A percentile compares a stretch with the other conserved stretches of the same genome.
Conservation (phyloP, 1,140 invertebrate species). For the Pseudomyrmex sp. region DNA sequence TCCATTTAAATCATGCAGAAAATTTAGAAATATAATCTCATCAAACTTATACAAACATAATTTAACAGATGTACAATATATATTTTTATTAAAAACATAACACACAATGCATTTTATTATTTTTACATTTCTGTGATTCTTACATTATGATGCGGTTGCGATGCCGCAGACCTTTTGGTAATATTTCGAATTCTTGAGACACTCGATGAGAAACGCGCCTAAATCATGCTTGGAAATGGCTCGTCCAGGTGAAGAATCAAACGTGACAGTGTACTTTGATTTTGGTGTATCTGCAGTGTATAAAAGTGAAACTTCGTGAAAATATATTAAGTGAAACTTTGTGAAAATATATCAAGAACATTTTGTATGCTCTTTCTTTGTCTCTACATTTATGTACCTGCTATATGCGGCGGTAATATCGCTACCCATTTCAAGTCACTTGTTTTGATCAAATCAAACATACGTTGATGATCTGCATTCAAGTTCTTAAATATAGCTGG, state of each 20-base stretch:
- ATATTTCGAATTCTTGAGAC: slow-evolving; percentile 88
- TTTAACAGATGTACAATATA: slow-evolving; percentile 29
- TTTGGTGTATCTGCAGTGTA: slow-evolving; percentile 86
- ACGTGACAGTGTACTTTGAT: slow-evolving; percentile 86
- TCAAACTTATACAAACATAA: slow-evolving; percentile 8
- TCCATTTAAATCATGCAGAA: slow-evolving; percentile 4
- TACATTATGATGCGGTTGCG: slow-evolving; percentile 73
- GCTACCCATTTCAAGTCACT: slow-evolving; percentile 91
- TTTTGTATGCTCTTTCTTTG: not conserved
- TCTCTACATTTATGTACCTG: slow-evolving; percentile 84
- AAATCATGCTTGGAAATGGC: slow-evolving; percentile 91
- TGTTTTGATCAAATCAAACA: slow-evolving; percentile 89
- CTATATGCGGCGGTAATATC: slow-evolving; percentile 93
- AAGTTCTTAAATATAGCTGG: slow-evolving; percentile 90
- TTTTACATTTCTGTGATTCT: not conserved
- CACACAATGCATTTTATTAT: slow-evolving; percentile 22
- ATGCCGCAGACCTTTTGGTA: slow-evolving; percentile 89
- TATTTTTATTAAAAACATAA: slow-evolving; percentile 34
- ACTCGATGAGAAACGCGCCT: slow-evolving; percentile 91
- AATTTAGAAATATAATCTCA: not conserved
- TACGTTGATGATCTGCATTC: slow-evolving; percentile 91
- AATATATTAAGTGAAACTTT: slow-evolving; percentile 3
- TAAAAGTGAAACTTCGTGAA: slow-evolving; percentile 37
- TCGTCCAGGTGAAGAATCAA: slow-evolving; percentile 88
- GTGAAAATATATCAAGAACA: slow-evolving; percentile 4